A percentile compares a stretch with the other conserved stretches of the same genome.
These are phyloP conservation scores for Drosophila littoralis DNA, from an alignment of 1,140 invertebrate genomes.

Conservation along the genomic window DNA sequence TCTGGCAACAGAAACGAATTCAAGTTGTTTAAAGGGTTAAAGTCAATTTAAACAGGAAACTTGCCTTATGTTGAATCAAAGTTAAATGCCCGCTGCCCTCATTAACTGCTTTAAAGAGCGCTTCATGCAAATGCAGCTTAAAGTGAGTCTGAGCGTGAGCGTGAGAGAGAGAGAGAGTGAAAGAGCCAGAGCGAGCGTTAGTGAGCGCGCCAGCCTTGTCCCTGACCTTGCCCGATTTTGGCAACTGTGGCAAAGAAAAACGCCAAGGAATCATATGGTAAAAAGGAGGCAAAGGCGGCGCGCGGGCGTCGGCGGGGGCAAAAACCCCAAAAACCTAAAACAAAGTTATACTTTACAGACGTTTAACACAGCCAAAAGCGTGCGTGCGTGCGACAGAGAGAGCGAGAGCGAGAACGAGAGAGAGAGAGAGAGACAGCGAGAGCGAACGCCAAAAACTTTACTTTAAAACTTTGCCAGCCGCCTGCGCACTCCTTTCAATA, in stretches of 20 bases:
- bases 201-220: slow-evolving; percentile 53
- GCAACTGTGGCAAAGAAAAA: slow-evolving; percentile 70
- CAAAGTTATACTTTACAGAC: slow-evolving; percentile 81
- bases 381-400: background rate
- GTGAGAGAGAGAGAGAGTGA: background rate
- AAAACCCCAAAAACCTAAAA: slow-evolving; percentile 82
- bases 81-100: background rate
- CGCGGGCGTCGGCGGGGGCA: slow-evolving; percentile 7
- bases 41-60: too few species aligned
- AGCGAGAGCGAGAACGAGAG: background rate
- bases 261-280: slow-evolving; percentile 52
- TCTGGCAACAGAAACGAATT: too few species aligned
- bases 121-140: slow-evolving; percentile 24
- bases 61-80: too few species aligned
- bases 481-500: slow-evolving; percentile 40
- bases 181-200: background rate
- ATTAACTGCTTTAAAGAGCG: slow-evolving; percentile 12
- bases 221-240: slow-evolving; percentile 80
- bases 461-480: slow-evolving; percentile 77
- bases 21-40: too few species aligned
- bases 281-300: slow-evolving; percentile 12
- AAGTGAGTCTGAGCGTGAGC: background rate
- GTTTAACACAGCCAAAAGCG: slow-evolving; percentile 56
- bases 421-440: slow-evolving; percentile 21
- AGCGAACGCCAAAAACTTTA: slow-evolving; percentile 74